Evolutionary conservation across 2,113 vertebrate species (phyloP).

Genomic region (Anolis sagrei): DNA sequence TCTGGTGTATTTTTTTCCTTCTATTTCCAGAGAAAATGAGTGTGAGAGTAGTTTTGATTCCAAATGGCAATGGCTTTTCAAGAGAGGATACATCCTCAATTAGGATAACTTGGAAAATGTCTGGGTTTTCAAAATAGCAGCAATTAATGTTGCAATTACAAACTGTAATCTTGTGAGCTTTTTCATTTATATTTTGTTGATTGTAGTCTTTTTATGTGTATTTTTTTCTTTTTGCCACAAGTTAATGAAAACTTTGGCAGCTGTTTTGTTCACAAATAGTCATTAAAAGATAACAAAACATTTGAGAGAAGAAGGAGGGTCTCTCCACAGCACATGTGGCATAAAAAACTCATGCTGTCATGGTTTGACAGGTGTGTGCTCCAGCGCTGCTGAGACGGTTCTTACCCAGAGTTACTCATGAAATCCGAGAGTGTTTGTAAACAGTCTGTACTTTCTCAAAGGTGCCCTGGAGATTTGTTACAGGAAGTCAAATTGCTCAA

Average conservation of each 20-base stretch:
- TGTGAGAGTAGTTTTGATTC: background rate
- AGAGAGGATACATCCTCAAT: background rate
- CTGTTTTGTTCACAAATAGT: conserved; percentile 56
- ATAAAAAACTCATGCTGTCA: conserved; percentile 54
- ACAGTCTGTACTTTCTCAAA: conserved; percentile 91
- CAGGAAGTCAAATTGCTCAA: conserved; percentile 89
- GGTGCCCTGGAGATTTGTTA: conserved; percentile 79
- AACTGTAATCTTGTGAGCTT: background rate
- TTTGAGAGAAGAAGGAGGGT: conserved; percentile 30
- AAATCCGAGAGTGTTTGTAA: conserved; percentile 89
- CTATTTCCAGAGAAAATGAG: background rate
- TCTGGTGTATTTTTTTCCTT: background rate
- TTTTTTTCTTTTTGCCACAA: conserved; percentile 27
- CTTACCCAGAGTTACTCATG: conserved; percentile 60
- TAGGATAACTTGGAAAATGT: background rate
- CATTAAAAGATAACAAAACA: conserved; percentile 33
- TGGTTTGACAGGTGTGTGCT: conserved; percentile 80
- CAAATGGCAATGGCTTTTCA: background rate
- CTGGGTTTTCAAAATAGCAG: background rate
- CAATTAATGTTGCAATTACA: conserved; percentile 47
- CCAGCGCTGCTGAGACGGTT: conserved; percentile 48
- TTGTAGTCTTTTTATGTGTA: conserved; percentile 50
- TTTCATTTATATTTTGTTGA: conserved; percentile 65
- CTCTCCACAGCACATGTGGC: conserved; percentile 65
- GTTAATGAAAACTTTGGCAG: conserved; percentile 70